A percentile compares a stretch with the other conserved stretches of the same genome.
Conservation (phyloP, 1,140 invertebrate genomes). For the Carposina sasakii region DNA sequence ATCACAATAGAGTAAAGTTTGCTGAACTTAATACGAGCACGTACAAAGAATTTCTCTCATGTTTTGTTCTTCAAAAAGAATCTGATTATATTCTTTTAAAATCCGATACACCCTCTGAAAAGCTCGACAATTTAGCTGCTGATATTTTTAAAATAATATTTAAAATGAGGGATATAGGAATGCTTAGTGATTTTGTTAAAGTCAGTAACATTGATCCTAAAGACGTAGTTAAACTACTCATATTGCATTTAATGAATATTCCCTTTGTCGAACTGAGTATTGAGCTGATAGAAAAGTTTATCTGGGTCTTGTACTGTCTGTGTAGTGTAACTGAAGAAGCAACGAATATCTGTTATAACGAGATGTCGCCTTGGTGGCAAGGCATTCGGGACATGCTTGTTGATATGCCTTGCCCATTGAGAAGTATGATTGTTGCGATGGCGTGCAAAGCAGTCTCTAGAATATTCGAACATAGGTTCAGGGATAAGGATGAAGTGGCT, state of each 20-base stretch:
- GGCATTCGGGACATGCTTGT: conserved; percentile 79
- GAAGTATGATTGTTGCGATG: conserved; percentile 82
- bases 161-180: conserved; percentile 68
- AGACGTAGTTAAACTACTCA: conserved; percentile 77
- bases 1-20: conserved; percentile 53
- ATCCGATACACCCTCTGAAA: conserved; percentile 47
- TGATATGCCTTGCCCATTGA: conserved; percentile 80
- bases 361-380: conserved; percentile 83
- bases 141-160: conserved; percentile 76
- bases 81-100: conserved; percentile 51
- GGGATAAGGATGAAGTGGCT: conserved; percentile 74
- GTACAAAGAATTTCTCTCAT: conserved; percentile 55
- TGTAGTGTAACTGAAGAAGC: conserved; percentile 57
- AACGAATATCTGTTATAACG: conserved; percentile 74
- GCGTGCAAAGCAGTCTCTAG: conserved; percentile 82
- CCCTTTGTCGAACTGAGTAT: conserved; percentile 65
- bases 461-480: conserved; percentile 52
- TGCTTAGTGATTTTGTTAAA: conserved; percentile 70
- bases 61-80: conserved; percentile 73
- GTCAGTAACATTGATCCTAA: conserved; percentile 73
- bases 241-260: conserved; percentile 78
- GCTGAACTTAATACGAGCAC: conserved; percentile 36
- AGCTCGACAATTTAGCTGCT: conserved; percentile 69
- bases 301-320: conserved; percentile 60
- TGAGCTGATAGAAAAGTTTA: conserved; percentile 70